A percentile compares a stretch with the other conserved stretches of the same genome.
Evolutionary conservation across 2,113 vertebrate genomes (phyloP).

Genomic region (Grallaria varia): DNA sequence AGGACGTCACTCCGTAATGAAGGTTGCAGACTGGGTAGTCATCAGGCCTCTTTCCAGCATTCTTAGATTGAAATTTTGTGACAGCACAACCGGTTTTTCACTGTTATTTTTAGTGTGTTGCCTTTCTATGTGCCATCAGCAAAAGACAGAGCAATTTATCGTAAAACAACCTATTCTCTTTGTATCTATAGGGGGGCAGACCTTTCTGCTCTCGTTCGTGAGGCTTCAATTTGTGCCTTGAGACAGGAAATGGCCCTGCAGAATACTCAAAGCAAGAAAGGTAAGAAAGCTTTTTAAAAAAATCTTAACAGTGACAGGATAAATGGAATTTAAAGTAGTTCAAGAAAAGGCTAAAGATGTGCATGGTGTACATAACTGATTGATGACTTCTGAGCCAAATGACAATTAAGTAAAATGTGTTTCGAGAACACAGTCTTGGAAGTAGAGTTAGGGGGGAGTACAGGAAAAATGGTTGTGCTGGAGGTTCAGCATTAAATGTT

Average conservation of each 20-base stretch:
- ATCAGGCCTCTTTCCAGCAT: not conserved
- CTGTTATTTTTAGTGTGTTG: not conserved
- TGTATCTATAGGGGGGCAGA: constrained; percentile 85
- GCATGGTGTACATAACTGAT: not conserved
- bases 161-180: not conserved
- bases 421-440: not conserved
- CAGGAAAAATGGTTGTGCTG: not conserved
- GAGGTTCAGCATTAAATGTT: not conserved
- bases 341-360: not conserved
- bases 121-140: not conserved
- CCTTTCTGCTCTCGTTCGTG: constrained; percentile 89
- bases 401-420: not conserved
- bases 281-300: constrained; percentile 43
- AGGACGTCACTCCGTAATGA: accelerated
- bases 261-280: constrained; percentile 26
- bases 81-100: not conserved
- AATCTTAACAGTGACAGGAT: not conserved
- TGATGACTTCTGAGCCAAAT: not conserved
- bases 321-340: not conserved
- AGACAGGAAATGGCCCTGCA: constrained; percentile 73
- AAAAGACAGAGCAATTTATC: not conserved
- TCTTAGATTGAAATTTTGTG: not conserved
- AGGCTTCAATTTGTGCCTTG: constrained; percentile 89
- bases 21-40: not conserved
- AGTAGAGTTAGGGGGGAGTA: not conserved